These are phyloP conservation scores for Pseudorasbora parva DNA, from an alignment of 2,113 vertebrate genomes.

Conservation along the genomic window DNA sequence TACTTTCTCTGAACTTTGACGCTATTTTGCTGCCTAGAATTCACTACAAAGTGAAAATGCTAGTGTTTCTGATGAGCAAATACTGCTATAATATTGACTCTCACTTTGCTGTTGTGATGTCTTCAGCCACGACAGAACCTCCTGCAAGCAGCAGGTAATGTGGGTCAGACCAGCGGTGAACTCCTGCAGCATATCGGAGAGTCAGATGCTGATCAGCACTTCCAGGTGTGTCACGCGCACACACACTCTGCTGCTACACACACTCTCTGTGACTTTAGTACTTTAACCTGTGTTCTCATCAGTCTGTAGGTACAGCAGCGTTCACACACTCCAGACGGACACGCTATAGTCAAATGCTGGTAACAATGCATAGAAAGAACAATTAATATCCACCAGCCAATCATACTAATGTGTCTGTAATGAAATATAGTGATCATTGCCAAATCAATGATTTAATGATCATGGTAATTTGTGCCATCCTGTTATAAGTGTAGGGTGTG, in stretches of 20 bases:
- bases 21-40: not conserved
- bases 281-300: conserved; percentile 56
- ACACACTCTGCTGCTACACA: conserved; percentile 19
- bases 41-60: not conserved
- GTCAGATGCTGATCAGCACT: conserved; percentile 89
- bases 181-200: conserved; percentile 96
- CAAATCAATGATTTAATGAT: conserved; percentile 12
- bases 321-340: conserved; percentile 62
- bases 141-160: conserved; percentile 93
- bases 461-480: not conserved
- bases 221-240: conserved; percentile 83
- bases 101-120: not conserved
- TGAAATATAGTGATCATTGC: conserved; percentile 26
- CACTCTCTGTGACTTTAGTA: not conserved
- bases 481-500: not conserved
- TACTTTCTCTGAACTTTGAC: no score
- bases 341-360: conserved; percentile 64
- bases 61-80: not conserved
- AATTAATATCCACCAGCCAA: conserved; percentile 57
- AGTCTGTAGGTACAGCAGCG: conserved; percentile 65
- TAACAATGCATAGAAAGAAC: conserved; percentile 55
- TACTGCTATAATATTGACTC: no score
- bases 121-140: conserved; percentile 92
- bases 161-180: conserved; percentile 94
- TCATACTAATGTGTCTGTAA: conserved; percentile 54